Conservation (phyloP, 2,888 invertebrate genomes). For the Ectropis crepuscularia region DNA sequence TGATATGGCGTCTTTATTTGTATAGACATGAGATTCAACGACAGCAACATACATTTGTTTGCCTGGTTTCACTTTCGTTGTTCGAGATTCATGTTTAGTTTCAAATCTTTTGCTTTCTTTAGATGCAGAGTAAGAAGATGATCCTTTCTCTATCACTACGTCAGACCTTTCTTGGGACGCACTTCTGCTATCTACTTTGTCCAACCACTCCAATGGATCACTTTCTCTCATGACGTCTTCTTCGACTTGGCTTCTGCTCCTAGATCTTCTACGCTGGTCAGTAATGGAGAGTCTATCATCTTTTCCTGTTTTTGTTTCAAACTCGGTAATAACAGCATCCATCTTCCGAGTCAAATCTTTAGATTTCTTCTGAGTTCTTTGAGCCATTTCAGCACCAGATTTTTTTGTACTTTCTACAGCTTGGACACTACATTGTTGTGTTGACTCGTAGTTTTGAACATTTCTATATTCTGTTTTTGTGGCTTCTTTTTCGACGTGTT, state of each 20-base stretch:
- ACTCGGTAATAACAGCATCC: constrained; percentile 73
- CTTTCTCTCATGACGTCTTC: constrained; percentile 60
- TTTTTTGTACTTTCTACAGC: constrained; percentile 41
- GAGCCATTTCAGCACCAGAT: constrained; percentile 73
- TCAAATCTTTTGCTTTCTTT: constrained; percentile 50
- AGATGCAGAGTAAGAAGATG: constrained; percentile 44
- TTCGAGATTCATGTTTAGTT: constrained; percentile 46
- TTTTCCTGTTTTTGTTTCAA: constrained; percentile 64
- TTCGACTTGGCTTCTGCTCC: constrained; percentile 62
- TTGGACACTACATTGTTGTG: constrained; percentile 16
- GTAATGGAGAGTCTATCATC: constrained; percentile 55
- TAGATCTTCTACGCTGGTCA: constrained; percentile 51
- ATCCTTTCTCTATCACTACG: constrained; percentile 45
- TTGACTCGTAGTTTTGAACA: background rate
- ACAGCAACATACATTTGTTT: constrained; percentile 71
- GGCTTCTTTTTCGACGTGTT: constrained; percentile 18
- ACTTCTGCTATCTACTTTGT: constrained; percentile 51
- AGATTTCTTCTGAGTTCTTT: constrained; percentile 66
- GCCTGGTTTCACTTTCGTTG: constrained; percentile 48
- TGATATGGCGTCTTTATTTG: constrained; percentile 72
- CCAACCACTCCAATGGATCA: constrained; percentile 65
- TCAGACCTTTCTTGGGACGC: constrained; percentile 45
- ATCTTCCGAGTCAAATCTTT: constrained; percentile 70
- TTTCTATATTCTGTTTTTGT: constrained; percentile 14
- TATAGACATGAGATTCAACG: constrained; percentile 77